These are phyloP conservation scores for Brachionus sp. DNA, from an alignment of 1,140 invertebrate genomes.

Conservation along the genomic window DNA sequence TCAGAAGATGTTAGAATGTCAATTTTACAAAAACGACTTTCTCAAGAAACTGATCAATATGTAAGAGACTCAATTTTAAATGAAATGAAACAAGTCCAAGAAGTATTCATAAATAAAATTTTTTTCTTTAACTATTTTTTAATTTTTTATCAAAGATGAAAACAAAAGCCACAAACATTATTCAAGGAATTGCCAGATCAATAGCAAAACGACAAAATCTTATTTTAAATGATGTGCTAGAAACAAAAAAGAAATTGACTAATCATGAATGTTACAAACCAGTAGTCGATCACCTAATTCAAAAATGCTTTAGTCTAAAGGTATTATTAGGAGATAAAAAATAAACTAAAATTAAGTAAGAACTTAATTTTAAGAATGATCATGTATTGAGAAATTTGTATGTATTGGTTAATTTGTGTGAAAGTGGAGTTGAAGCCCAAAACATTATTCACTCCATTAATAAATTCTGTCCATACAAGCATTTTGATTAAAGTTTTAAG, in stretches of 20 bases:
- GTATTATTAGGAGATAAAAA: constrained; percentile 47
- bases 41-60: constrained; percentile 38
- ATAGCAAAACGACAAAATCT: constrained; percentile 47
- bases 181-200: constrained; percentile 50
- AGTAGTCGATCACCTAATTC: constrained; percentile 49
- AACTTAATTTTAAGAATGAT: constrained; percentile 54
- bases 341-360: not conserved
- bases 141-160: constrained; percentile 49
- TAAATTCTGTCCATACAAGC: not conserved
- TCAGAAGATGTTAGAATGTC: constrained; percentile 57
- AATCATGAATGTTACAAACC: constrained; percentile 53
- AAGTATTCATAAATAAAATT: not conserved
- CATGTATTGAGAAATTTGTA: constrained; percentile 60
- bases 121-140: not conserved
- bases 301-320: constrained; percentile 51
- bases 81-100: not conserved
- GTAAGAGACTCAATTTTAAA: not conserved
- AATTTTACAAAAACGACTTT: constrained; percentile 53
- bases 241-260: constrained; percentile 47
- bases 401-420: constrained; percentile 61
- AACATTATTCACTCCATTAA: not conserved
- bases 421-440: constrained; percentile 49
- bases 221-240: constrained; percentile 47
- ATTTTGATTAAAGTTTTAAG: constrained; percentile 8
- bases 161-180: constrained; percentile 47